These are phyloP conservation scores for Notechis scutatus DNA, from an alignment of 2,113 vertebrate genomes.

Conservation along the genomic window DNA sequence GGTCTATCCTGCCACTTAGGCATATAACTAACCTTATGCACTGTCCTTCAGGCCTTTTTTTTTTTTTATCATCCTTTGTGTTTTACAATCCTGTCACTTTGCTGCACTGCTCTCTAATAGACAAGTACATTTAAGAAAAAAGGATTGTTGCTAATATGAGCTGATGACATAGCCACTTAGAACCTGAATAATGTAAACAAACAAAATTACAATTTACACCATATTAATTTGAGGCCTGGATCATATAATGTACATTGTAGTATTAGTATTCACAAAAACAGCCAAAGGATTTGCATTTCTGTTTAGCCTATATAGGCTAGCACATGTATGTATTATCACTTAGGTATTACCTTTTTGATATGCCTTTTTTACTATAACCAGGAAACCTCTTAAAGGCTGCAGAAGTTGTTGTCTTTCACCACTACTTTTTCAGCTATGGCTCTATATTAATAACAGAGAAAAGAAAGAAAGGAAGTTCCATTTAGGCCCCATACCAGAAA, in stretches of 20 bases:
- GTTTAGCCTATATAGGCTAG: not conserved
- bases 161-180: not conserved
- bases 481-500: not conserved
- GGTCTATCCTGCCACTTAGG: conserved; percentile 37
- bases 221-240: not conserved
- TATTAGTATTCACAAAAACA: conserved; percentile 7
- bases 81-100: conserved; percentile 23
- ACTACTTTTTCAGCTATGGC: not conserved
- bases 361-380: not conserved
- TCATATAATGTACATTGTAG: not conserved
- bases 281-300: conserved; percentile 33
- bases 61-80: conserved; percentile 6
- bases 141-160: not conserved
- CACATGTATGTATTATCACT: conserved; percentile 28
- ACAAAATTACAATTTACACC: not conserved
- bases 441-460: not conserved
- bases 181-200: conserved; percentile 4
- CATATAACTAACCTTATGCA: not conserved
- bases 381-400: not conserved
- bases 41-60: not conserved
- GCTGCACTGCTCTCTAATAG: not conserved
- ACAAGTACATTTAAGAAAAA: not conserved
- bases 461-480: not conserved
- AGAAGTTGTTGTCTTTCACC: accelerated
- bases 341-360: conserved; percentile 30